phyloP scores from a whole-genome alignment of 2,888 invertebrate genomes.

The Dendrolimus pini region DNA sequence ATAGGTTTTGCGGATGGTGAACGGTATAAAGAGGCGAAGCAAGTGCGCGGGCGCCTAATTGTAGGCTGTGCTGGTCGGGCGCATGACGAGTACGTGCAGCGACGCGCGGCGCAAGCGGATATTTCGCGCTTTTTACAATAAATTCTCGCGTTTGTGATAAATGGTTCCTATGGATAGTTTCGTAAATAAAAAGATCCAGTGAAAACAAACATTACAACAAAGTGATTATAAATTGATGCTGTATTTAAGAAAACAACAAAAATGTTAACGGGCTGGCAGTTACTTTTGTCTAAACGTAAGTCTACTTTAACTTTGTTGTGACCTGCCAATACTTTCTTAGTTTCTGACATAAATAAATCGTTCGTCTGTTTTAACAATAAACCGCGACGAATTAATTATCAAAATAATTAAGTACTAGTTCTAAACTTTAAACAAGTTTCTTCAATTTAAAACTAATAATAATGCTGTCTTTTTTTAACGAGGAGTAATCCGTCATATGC shows the following conservation, averaged over 20 bases:
- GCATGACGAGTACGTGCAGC: slow-evolving; percentile 26
- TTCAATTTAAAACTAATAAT: no score
- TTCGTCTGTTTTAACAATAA: no score
- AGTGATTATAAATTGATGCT: slow-evolving; percentile 21
- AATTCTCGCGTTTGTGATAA: slow-evolving; percentile 19
- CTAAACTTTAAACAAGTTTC: no score
- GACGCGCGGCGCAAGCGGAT: slow-evolving; percentile 24
- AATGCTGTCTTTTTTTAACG: no score
- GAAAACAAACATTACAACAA: slow-evolving; percentile 12
- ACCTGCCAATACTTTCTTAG: no score
- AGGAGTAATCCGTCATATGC: no score
- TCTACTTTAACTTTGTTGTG: slow-evolving; percentile 12
- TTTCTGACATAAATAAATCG: no score
- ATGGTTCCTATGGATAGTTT: slow-evolving; percentile 24
- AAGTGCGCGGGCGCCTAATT: slow-evolving; percentile 55
- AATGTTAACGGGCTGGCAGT: slow-evolving; percentile 67
- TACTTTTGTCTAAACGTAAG: slow-evolving; percentile 64
- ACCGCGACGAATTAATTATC: no score
- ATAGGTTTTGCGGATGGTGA: slow-evolving; percentile 16
- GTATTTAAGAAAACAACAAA: slow-evolving; percentile 18
- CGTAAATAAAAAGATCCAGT: slow-evolving; percentile 6
- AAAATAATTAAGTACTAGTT: no score
- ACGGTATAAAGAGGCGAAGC: slow-evolving; percentile 53
- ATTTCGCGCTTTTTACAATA: slow-evolving; percentile 15
- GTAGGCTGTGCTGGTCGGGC: slow-evolving; percentile 22